Conservation (phyloP, 2,113 vertebrate genomes). For the Protobothrops mucrosquamatus region DNA sequence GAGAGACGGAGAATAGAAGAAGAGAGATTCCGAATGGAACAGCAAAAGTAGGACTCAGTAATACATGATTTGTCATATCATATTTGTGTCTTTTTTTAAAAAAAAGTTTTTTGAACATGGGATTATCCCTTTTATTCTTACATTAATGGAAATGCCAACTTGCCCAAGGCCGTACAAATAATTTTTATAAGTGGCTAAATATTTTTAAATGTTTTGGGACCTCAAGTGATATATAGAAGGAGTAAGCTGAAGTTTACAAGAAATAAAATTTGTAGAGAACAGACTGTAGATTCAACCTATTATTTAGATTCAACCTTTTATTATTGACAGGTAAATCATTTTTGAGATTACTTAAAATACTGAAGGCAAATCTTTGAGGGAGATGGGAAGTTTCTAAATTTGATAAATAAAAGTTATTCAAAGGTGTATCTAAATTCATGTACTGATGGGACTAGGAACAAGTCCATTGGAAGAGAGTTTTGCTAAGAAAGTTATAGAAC, state of each 20-base stretch:
- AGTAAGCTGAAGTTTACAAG: not conserved
- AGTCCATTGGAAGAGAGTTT: not conserved
- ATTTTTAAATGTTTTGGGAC: not conserved
- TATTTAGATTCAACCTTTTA: too few species aligned
- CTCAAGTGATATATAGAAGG: not conserved
- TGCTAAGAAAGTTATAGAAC: not conserved
- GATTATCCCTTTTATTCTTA: not conserved
- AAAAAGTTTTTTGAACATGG: not conserved
- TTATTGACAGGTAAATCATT: not conserved
- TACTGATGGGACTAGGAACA: not conserved
- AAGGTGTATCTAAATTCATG: not conserved
- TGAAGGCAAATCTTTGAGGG: not conserved
- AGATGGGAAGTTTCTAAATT: too few species aligned
- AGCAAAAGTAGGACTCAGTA: slow-evolving; percentile 86
- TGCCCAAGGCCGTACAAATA: not conserved
- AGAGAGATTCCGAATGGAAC: slow-evolving; percentile 89
- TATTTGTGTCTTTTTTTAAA: not conserved
- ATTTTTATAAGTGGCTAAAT: not conserved
- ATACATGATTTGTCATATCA: not conserved
- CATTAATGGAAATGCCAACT: not conserved
- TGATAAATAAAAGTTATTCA: not conserved
- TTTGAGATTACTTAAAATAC: not conserved
- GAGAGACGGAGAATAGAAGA: slow-evolving; percentile 87
- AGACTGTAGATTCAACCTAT: not conserved
- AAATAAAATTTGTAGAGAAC: not conserved